Conservation (phyloP, 2,797 vertebrate genomes). For the Fistularia commersonii region DNA sequence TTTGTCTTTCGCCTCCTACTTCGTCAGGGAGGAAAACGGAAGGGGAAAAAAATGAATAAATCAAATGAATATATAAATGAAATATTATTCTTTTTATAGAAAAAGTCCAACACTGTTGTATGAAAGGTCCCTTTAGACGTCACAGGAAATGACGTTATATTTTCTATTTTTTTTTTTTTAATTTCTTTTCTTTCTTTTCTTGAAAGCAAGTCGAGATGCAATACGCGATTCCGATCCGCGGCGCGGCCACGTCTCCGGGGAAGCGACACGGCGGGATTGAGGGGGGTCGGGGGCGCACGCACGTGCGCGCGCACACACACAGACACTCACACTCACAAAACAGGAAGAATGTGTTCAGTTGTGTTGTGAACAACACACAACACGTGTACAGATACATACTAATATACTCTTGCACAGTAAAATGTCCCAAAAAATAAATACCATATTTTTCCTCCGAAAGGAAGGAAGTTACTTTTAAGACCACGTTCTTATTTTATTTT, state of each 20-base stretch:
- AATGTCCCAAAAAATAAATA: constrained; percentile 47
- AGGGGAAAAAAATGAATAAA: constrained; percentile 64
- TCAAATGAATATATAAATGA: too few species aligned
- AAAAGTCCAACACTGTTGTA: constrained; percentile 69
- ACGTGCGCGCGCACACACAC: too few species aligned
- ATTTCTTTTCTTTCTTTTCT: constrained; percentile 43
- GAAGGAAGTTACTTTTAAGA: constrained; percentile 40
- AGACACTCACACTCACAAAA: too few species aligned
- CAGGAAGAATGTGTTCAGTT: constrained; percentile 48
- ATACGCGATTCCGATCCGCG: constrained; percentile 66
- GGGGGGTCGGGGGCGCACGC: too few species aligned
- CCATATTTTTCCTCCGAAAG: constrained; percentile 37
- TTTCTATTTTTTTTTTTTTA: constrained; percentile 45
- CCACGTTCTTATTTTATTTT: neutral
- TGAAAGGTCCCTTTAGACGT: constrained; percentile 69
- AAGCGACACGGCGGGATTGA: too few species aligned
- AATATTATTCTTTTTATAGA: too few species aligned
- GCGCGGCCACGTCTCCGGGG: constrained; percentile 57
- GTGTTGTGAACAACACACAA: constrained; percentile 42
- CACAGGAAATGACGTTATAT: constrained; percentile 41
- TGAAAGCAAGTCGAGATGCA: constrained; percentile 79
- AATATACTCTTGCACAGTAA: constrained; percentile 63
- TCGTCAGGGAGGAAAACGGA: constrained; percentile 63
- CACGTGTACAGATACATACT: constrained; percentile 32
- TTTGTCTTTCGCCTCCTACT: too few species aligned